A percentile compares a stretch with the other conserved stretches of the same genome.
These are phyloP conservation scores for Brachyalestes nurse DNA, from an alignment of 2,797 vertebrate genomes.

Conservation along the genomic window DNA sequence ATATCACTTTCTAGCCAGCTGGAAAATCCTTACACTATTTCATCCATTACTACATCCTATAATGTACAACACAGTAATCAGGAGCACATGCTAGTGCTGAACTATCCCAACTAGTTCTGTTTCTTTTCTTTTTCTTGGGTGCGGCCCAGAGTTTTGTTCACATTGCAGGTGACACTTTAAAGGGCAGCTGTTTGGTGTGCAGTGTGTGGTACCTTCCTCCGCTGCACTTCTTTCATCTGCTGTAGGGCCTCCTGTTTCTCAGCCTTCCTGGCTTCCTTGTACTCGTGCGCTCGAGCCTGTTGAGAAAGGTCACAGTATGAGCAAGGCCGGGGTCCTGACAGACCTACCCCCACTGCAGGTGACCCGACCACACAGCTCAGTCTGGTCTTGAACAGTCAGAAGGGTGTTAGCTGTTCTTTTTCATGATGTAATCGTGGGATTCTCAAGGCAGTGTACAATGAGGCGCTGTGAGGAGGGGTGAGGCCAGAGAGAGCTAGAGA, in stretches of 20 bases:
- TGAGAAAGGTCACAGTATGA: constrained; percentile 16
- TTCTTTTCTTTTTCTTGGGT: constrained; percentile 24
- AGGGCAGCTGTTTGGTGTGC: constrained; percentile 1
- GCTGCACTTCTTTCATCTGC: constrained; percentile 74
- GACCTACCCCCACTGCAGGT: constrained; percentile 1
- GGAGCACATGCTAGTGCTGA: constrained; percentile 35
- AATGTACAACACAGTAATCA: constrained; percentile 42
- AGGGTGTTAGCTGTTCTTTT: constrained; percentile 37
- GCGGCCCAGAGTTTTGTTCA: constrained; percentile 20
- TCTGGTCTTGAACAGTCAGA: background rate
- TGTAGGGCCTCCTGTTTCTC: constrained; percentile 68
- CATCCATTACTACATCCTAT: constrained; percentile 42
- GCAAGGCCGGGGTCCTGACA: constrained; percentile 14
- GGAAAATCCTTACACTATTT: constrained; percentile 39
- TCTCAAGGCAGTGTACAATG: constrained; percentile 40
- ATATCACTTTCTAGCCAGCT: constrained; percentile 37
- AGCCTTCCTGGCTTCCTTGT: constrained; percentile 65
- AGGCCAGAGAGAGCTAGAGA: constrained; percentile 33
- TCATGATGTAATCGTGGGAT: constrained; percentile 40
- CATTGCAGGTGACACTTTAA: constrained; percentile 25
- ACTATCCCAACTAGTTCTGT: constrained; percentile 5
- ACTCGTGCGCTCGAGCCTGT: constrained; percentile 65
- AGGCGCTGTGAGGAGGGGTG: constrained; percentile 37
- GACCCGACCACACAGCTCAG: constrained; percentile 32
- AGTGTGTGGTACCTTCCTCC: constrained; percentile 71